Conservation (phyloP, 2,113 vertebrate species). For the Actinemys pallida region DNA sequence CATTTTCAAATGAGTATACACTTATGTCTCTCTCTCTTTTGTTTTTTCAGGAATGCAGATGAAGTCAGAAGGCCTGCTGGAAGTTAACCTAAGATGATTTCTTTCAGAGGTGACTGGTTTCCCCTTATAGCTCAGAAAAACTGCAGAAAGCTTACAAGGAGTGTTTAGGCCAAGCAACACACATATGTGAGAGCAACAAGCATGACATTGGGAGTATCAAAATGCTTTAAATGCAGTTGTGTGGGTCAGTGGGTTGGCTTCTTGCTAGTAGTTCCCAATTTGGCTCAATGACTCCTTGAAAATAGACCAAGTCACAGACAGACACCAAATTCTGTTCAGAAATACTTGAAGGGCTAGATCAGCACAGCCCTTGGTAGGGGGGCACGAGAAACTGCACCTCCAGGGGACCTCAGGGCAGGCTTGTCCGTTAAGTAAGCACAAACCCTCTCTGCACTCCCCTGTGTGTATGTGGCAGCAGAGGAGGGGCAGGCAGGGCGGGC, state of each 20-base stretch:
- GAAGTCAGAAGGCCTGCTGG: conserved; percentile 27
- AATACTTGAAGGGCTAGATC: not conserved
- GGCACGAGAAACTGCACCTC: accelerated
- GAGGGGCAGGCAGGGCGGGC: not conserved
- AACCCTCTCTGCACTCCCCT: not conserved
- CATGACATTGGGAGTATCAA: not conserved
- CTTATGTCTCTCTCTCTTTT: conserved; percentile 29
- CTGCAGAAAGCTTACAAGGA: conserved; percentile 3
- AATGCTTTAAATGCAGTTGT: not conserved
- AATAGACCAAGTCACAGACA: not conserved
- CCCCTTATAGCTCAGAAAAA: conserved; percentile 24
- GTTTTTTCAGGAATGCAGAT: conserved; percentile 28
- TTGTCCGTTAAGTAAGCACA: not conserved
- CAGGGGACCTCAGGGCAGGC: not conserved
- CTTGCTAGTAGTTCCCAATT: not conserved
- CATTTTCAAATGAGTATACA: conserved; percentile 54
- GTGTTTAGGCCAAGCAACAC: not conserved
- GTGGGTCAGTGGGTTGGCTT: not conserved
- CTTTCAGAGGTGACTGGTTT: not conserved
- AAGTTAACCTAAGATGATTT: conserved; percentile 1
- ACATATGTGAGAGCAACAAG: not conserved
- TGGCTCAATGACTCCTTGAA: not conserved
- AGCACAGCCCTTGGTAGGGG: not conserved
- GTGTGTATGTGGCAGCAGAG: no score
- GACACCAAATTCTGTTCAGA: not conserved